Evolutionary conservation across 2,113 vertebrate genomes (phyloP).

Genomic region (Ornithorhynchus anatinus): DNA sequence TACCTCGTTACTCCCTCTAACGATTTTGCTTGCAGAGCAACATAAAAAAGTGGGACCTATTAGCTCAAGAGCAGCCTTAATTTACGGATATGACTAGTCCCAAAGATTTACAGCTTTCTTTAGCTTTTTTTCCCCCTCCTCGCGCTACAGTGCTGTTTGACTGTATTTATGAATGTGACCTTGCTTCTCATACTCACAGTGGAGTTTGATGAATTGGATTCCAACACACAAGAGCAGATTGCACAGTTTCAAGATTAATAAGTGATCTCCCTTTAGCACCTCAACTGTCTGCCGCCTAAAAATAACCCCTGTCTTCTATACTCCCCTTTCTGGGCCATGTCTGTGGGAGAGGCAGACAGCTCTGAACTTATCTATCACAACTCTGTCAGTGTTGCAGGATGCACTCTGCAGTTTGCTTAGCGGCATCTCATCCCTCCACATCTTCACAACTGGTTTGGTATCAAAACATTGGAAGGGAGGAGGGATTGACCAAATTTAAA

Average conservation of each 20-base stretch:
- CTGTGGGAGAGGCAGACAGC: neutral
- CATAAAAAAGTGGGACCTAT: no score
- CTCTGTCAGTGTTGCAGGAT: accelerated
- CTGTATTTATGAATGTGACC: accelerated
- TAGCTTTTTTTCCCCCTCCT: no score
- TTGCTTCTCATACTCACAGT: accelerated
- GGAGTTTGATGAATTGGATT: neutral
- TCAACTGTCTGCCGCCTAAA: neutral
- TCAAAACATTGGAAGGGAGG: no score
- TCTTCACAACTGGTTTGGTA: no score
- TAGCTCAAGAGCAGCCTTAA: no score
- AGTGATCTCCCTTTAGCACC: neutral
- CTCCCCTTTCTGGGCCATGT: neutral
- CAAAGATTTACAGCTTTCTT: no score
- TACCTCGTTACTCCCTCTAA: no score
- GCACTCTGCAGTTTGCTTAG: no score
- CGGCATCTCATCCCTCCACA: no score
- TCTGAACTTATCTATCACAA: neutral
- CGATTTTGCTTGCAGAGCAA: no score
- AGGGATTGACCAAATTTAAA: no score
- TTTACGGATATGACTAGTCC: no score
- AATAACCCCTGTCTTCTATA: accelerated
- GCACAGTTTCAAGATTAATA: accelerated
- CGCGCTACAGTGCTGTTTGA: accelerated
- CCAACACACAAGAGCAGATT: neutral